A percentile compares a stretch with the other conserved stretches of the same genome.
Conservation (phyloP, 2,113 vertebrate genomes). For the Tragelaphus buxtoni region DNA sequence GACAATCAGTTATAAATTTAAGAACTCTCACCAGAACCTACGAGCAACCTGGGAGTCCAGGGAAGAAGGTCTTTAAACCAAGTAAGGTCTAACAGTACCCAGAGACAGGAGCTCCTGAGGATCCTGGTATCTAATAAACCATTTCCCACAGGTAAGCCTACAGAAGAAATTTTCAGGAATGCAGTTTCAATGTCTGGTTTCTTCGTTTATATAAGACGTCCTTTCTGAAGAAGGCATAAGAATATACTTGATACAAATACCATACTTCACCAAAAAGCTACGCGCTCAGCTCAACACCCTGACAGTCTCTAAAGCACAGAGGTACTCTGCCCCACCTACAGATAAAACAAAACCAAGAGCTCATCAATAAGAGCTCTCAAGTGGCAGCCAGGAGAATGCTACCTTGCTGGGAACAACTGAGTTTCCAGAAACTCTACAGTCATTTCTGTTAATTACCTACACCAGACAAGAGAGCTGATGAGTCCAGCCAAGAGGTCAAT, state of each 20-base stretch:
- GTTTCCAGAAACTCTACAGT: neutral
- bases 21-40: conserved; percentile 7
- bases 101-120: neutral
- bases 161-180: conserved; percentile 47
- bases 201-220: conserved; percentile 20
- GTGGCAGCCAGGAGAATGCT: neutral
- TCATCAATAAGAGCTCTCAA: neutral
- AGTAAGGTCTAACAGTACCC: neutral
- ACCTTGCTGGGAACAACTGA: neutral
- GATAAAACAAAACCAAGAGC: neutral
- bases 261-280: neutral
- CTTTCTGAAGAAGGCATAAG: conserved; percentile 39
- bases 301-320: neutral
- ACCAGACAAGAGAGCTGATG: neutral
- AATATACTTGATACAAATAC: conserved; percentile 2
- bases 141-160: conserved; percentile 43
- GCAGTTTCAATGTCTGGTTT: neutral
- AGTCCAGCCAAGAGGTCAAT: neutral
- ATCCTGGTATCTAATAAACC: conserved; percentile 38
- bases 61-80: neutral
- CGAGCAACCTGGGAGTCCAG: neutral
- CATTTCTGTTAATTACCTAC: conserved; percentile 9
- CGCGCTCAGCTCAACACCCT: neutral
- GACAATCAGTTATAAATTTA: neutral
- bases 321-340: neutral